Evolutionary conservation across 2,888 invertebrate species (phyloP).

Genomic region (Thecocarcelia acutangulata): DNA sequence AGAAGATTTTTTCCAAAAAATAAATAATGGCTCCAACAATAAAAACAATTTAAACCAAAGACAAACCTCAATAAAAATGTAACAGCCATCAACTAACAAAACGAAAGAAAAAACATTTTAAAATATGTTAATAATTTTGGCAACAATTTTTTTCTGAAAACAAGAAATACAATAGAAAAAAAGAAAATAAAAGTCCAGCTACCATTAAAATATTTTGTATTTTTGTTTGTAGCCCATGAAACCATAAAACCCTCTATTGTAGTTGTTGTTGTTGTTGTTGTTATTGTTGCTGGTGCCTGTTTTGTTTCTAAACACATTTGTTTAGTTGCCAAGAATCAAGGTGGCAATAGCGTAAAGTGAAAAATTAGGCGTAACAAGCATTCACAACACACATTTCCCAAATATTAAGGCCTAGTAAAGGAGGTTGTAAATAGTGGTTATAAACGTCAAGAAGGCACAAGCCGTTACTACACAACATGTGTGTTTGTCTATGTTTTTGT

Average conservation of each 20-base stretch:
- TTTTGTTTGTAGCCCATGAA: conserved; percentile 29
- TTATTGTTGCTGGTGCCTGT: conserved; percentile 28
- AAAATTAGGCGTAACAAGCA: conserved; percentile 66
- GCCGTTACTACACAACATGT: conserved; percentile 43
- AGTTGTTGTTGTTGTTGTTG: conserved; percentile 29
- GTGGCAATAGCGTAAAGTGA: conserved; percentile 63
- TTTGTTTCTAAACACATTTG: conserved; percentile 25
- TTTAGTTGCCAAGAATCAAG: conserved; percentile 66
- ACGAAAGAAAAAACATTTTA: conserved; percentile 13
- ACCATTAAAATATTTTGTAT: conserved; percentile 39
- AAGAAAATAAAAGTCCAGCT: conserved; percentile 43
- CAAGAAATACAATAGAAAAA: conserved; percentile 15
- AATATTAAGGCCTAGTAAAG: conserved; percentile 15
- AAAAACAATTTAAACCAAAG: conserved; percentile 5
- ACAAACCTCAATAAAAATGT: conserved; percentile 41
- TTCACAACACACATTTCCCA: conserved; percentile 14
- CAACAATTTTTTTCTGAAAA: conserved; percentile 47
- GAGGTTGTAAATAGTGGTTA: conserved; percentile 41
- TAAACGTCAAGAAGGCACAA: conserved; percentile 64
- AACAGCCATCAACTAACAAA: conserved; percentile 44
- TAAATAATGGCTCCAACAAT: background rate
- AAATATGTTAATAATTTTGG: conserved; percentile 70
- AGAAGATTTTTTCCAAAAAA: conserved; percentile 23
- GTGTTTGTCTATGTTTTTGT: conserved; percentile 1
- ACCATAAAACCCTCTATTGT: conserved; percentile 26